Percentiles rank a stretch among this genome's conserved stretches.
Evolutionary conservation across 2,113 vertebrate genomes (phyloP).

Genomic region (Malurus elegans): DNA sequence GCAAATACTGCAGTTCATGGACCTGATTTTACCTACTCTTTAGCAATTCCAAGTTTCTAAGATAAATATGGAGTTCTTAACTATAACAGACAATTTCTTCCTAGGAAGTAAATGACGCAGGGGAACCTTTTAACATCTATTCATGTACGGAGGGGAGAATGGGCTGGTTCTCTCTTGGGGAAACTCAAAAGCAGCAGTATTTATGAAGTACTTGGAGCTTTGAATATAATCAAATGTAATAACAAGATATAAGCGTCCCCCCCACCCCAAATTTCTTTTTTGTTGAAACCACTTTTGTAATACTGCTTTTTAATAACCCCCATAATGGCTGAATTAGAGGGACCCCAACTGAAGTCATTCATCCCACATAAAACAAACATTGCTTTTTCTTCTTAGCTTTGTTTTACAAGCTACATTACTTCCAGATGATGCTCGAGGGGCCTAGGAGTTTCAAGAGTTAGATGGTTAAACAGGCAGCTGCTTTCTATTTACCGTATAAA

Average conservation of each 20-base stretch:
- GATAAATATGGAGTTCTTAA: background rate
- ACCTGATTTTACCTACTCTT: background rate
- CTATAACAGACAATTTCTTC: constrained; percentile 46
- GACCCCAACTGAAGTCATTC: constrained; percentile 81
- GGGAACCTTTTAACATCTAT: constrained; percentile 31
- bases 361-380: constrained; percentile 92
- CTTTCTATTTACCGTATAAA: constrained; percentile 82
- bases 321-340: constrained; percentile 86
- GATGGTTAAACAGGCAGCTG: constrained; percentile 78
- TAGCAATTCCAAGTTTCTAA: background rate
- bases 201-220: constrained; percentile 68
- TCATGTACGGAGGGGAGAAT: constrained; percentile 19
- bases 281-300: constrained; percentile 75
- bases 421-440: constrained; percentile 87
- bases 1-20: background rate
- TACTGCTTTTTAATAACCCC: constrained; percentile 83
- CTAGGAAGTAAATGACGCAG: constrained; percentile 45
- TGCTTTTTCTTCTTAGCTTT: constrained; percentile 85
- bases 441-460: constrained; percentile 71
- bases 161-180: constrained; percentile 41
- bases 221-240: constrained; percentile 70
- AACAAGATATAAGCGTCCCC: constrained; percentile 64
- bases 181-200: constrained; percentile 60
- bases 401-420: constrained; percentile 86
- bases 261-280: constrained; percentile 38